These are phyloP conservation scores for Erebia aethiops DNA, from an alignment of 2,888 invertebrate genomes.

Conservation along the genomic window DNA sequence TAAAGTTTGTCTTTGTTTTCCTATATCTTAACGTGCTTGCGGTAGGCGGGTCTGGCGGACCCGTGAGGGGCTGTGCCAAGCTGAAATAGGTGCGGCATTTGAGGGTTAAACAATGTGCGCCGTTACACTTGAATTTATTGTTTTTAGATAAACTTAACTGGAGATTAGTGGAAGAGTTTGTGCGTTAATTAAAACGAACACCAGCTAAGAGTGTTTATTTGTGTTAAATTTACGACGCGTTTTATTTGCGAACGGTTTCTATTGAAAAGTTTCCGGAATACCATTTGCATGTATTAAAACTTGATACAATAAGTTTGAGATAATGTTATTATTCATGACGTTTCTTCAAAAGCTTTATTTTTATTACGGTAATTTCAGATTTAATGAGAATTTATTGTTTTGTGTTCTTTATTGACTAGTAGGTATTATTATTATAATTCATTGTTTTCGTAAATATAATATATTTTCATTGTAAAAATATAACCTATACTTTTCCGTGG, in stretches of 20 bases:
- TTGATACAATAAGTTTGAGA: conserved; percentile 11
- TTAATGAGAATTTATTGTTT: not conserved
- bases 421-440: not conserved
- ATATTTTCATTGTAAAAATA: not conserved
- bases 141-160: conserved; percentile 73
- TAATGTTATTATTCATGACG: conserved; percentile 19
- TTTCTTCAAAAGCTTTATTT: conserved; percentile 2
- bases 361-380: not conserved
- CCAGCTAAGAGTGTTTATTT: conserved; percentile 34
- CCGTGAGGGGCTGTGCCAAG: conserved; percentile 49
- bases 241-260: conserved; percentile 31
- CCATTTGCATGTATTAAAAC: conserved; percentile 21
- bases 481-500: no score
- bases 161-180: conserved; percentile 59
- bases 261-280: conserved; percentile 18
- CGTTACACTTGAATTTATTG: conserved; percentile 72
- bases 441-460: not conserved
- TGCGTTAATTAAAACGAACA: conserved; percentile 43
- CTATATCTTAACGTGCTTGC: conserved; percentile 71
- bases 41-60: conserved; percentile 64
- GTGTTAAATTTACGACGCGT: conserved; percentile 37
- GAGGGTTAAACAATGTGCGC: conserved; percentile 67
- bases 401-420: not conserved
- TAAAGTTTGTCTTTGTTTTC: conserved; percentile 74
- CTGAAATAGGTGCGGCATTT: conserved; percentile 59